Conservation (phyloP, 30 jellyfish, hydroid and myxozoan species). For the Hydra vulgaris region DNA sequence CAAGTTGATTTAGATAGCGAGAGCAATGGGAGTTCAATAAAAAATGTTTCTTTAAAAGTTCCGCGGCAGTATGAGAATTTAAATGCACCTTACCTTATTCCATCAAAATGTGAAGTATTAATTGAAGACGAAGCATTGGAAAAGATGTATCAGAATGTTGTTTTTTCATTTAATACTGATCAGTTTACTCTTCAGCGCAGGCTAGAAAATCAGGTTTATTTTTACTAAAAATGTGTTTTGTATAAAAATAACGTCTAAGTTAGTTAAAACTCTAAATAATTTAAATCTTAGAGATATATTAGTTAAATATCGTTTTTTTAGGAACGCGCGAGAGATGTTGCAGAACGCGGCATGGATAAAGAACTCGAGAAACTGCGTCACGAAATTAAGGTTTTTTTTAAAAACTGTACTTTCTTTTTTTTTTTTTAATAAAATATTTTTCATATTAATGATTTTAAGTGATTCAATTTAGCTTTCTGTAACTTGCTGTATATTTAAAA, state of each 20-base stretch:
- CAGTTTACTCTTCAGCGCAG: conserved; percentile 66
- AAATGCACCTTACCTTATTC: not conserved
- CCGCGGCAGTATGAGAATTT: not conserved
- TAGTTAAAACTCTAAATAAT: not conserved
- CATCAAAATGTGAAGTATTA: not conserved
- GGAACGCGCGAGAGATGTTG: conserved; percentile 95
- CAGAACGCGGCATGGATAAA: conserved; percentile 80
- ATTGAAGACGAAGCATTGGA: conserved; percentile 26
- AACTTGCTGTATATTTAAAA: not conserved
- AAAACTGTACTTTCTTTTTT: no score
- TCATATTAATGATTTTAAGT: not conserved
- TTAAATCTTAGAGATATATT: no score
- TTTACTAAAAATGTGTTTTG: no score
- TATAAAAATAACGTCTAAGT: not conserved
- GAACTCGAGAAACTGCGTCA: conserved; percentile 48
- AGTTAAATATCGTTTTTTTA: conserved; percentile 10
- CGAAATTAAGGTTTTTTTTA: conserved; percentile 5
- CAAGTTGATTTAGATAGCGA: not conserved
- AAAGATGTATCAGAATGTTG: conserved; percentile 48
- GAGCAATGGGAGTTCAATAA: not conserved
- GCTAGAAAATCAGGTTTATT: conserved; percentile 57
- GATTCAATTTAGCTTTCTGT: not conserved
- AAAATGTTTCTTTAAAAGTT: not conserved
- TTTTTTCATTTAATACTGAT: conserved; percentile 60
- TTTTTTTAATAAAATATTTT: no score